Evolutionary conservation across 2,888 invertebrate genomes (phyloP).

Genomic region (Plagiodera versicolora): DNA sequence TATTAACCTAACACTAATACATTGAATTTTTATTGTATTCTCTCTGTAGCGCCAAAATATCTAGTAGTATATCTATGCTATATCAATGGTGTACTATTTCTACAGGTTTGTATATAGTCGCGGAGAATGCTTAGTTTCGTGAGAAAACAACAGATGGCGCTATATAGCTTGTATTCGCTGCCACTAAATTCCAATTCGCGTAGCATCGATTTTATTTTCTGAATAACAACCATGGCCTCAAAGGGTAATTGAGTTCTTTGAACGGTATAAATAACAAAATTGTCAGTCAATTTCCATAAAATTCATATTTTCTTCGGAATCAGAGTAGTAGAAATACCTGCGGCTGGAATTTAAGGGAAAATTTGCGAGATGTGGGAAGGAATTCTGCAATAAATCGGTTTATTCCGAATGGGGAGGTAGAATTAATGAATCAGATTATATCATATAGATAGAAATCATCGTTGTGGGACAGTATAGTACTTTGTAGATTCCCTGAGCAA

Average conservation of each 20-base stretch:
- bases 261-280: background rate
- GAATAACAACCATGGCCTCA: constrained; percentile 10
- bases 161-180: background rate
- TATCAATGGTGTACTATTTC: no score
- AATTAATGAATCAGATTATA: constrained; percentile 6
- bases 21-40: no score
- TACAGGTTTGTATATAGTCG: background rate
- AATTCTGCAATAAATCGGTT: constrained; percentile 5
- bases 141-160: constrained; percentile 16
- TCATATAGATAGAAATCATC: constrained; percentile 5
- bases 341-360: background rate
- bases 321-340: background rate
- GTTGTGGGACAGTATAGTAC: constrained; percentile 3
- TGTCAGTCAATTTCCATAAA: background rate
- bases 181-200: background rate
- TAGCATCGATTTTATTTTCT: constrained; percentile 15
- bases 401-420: constrained; percentile 3
- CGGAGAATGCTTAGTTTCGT: background rate
- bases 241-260: constrained; percentile 6
- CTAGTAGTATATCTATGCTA: no score
- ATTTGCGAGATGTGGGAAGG: background rate
- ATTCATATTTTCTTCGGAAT: background rate
- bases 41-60: no score
- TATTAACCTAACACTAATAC: no score
- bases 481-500: constrained; percentile 13